Evolutionary conservation across 2,888 invertebrate species (phyloP).

Genomic region (Hypomecis atomaria): DNA sequence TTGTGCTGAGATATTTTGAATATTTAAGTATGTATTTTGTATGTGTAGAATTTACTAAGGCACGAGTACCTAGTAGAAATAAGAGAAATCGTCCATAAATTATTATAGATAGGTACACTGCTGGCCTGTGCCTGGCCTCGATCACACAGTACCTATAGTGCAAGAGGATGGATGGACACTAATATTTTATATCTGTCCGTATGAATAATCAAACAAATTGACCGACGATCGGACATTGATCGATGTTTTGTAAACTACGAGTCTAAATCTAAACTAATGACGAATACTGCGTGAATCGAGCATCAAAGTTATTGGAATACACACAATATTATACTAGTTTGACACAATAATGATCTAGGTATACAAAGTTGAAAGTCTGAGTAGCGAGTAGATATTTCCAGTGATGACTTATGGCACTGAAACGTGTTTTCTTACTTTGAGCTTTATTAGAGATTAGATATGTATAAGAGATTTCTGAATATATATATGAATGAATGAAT

Average conservation of each 20-base stretch:
- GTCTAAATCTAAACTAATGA: conserved; percentile 10
- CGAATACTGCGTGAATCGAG: background rate
- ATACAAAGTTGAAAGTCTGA: too few relatives aligned
- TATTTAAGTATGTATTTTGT: too few relatives aligned
- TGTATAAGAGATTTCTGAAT: too few relatives aligned
- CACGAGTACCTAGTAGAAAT: too few relatives aligned
- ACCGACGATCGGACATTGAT: conserved; percentile 24
- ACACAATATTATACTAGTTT: background rate
- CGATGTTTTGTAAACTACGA: conserved; percentile 36
- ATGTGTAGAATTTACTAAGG: too few relatives aligned
- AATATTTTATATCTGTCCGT: conserved; percentile 8
- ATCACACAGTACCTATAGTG: background rate
- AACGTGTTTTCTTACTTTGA: too few relatives aligned
- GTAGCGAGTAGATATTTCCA: too few relatives aligned
- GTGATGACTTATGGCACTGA: too few relatives aligned
- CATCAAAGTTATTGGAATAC: background rate
- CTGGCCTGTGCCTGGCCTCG: conserved; percentile 26
- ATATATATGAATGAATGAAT: too few relatives aligned
- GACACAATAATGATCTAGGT: background rate
- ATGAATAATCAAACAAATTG: conserved; percentile 15
- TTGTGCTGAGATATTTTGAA: too few relatives aligned
- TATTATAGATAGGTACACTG: conserved; percentile 25
- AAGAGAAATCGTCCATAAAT: too few relatives aligned
- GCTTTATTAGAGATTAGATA: too few relatives aligned
- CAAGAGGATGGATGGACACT: background rate